Evolutionary conservation across 53 echinoderm and acorn worm genomes (phyloP), one percentile per base, ranked within the genome.

Genomic region (Holothuria leucospilota): DNA sequence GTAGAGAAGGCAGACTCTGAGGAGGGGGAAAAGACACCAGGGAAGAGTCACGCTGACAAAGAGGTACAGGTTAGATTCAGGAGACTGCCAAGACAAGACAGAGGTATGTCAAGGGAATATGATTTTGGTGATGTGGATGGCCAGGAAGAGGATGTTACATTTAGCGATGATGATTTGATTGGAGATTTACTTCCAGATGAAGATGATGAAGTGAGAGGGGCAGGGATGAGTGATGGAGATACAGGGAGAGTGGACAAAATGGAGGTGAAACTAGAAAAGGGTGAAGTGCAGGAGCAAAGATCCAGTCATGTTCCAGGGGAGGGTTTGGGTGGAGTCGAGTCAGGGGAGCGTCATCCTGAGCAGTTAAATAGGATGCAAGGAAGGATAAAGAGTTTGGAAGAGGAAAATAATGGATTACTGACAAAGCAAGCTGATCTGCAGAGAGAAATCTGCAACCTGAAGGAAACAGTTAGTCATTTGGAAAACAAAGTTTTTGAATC

Each of bases 401-500:
- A 61, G 39, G 88, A 88, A 63, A 61, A 80, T n/a, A 6, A 26
- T 26, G 25, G 39, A 75, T 29, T 80, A 59, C 15, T 80, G 5
- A 24, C 80, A 10, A 38, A 62, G 39, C 56, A 60, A 29, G 62
- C 4, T 1, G 26, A 16, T 6, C 38, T 80, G 30, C 59, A 80
- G 59, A 21, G 8, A 34, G 61, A 80, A 29, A 59, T 53, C 1
- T 39, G 26, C 1, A 29, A 62, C 14, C 61, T 61, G 7, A 80
- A 34, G 56, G 61, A 61, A 29, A 61, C 56, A 14, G 28, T 60
- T 25, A 15, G 11, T 14, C 25, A 6, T 18, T 80, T 80, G 20
- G 80, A 87, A 28, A 80, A 66, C 18, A 74, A 86, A 23, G 53
- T 77, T 2, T 51, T 25, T 53, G 91, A 93, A 28, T 81, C 91